phyloP scores from a whole-genome alignment of 2,113 vertebrate species.

The Clarias gariepinus region DNA sequence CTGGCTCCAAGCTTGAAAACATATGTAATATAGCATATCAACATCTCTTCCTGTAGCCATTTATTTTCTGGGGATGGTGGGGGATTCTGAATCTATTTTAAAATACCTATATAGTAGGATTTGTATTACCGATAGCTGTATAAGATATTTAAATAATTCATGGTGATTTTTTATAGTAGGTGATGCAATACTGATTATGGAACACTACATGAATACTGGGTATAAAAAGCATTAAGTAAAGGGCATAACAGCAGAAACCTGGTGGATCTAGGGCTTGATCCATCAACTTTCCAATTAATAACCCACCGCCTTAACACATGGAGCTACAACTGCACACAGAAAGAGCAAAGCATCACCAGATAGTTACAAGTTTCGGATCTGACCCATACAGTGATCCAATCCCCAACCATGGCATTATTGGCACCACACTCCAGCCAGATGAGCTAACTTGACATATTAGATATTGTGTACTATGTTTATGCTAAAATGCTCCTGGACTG shows the following conservation, averaged over 20 bases:
- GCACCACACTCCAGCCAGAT: no score
- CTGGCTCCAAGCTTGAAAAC: background rate
- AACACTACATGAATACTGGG: background rate
- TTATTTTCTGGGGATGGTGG: background rate
- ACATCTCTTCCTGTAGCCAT: background rate
- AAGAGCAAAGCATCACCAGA: no score
- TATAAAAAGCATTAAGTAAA: no score
- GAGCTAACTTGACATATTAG: background rate
- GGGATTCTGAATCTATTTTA: background rate
- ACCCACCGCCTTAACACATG: no score
- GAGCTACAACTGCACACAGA: no score
- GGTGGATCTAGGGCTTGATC: no score
- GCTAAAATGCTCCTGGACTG: background rate
- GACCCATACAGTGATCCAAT: no score
- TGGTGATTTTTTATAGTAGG: background rate
- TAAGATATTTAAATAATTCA: background rate
- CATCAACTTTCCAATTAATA: no score
- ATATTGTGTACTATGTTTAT: background rate
- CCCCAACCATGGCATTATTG: no score
- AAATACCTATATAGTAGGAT: no score
- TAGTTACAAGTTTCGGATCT: no score
- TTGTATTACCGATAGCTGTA: background rate
- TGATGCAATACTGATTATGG: background rate
- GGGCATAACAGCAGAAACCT: no score
- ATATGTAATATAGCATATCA: background rate